Base-by-base conservation (phyloP, 2,113 vertebrate species). In the Sapayoa aenigma region DNA sequence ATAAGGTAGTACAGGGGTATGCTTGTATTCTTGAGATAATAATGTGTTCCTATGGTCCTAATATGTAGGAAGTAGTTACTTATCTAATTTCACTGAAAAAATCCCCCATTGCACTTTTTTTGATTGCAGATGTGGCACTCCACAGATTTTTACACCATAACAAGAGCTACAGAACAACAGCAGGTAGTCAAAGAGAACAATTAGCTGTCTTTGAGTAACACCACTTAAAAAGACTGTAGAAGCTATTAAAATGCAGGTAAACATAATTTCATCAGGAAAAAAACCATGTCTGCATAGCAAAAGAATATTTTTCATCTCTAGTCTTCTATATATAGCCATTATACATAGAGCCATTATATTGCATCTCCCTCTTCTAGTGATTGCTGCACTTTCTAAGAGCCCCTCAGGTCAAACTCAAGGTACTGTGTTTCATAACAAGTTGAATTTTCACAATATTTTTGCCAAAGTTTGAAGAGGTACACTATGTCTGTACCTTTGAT, bases 381-480 rank as follows among this genome's bases (percentile, higher is more conserved):
- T 93, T 90, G 63, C 84, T 53, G 42, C 69, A 67, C 41, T 91
- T 58, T 87, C 68, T 85, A 69, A 96, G 83, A 96, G 81, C 68
- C 63, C 62, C 81, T 80, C 47, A 95, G 88, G 93, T 97, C 86
- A 97, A 97, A 97, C 69, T 73, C 85, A 81, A 94, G 92, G 85
- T 90, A 79, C 47, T 84, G 58, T 78, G 82, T 93, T 97, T 96
- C 89, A 83, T 60, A 95, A 95, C 42, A 95, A 97, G 85, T 96
- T 94, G 89, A 97, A 95, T 97, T 97, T 93, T 90, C 88, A 94
- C 69, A 86, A 75, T 33, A 78, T 84, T 97, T 97, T 94, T 92
- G 73, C 67, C 84, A 67, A 44, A 84, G 63, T 94, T 96, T 93
- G 74, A 95, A 96, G 79, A 89, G 42, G 73, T 77, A 78, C 46